Conservation (phyloP, 2,113 vertebrate genomes). For the Tenebrosternarchus preto region DNA sequence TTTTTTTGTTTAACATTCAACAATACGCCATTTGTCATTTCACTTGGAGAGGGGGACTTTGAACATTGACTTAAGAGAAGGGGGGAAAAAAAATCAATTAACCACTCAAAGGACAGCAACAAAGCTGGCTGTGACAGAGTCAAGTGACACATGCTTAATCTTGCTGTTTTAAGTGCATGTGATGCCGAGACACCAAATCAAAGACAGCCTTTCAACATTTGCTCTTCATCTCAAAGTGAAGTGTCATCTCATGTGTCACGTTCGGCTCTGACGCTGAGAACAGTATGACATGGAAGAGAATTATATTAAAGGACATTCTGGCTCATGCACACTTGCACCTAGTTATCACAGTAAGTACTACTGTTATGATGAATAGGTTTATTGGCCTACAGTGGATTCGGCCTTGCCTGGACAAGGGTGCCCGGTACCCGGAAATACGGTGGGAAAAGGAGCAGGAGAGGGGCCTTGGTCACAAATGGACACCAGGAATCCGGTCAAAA, state of each 20-base stretch:
- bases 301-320: conserved; percentile 71
- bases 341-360: too few species aligned
- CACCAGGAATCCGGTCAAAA: too few species aligned
- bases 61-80: conserved; percentile 39
- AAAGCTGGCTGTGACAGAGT: conserved; percentile 66
- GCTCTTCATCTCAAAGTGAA: conserved; percentile 68
- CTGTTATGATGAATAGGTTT: background rate
- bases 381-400: too few species aligned
- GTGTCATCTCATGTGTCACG: conserved; percentile 51
- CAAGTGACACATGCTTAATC: conserved; percentile 73
- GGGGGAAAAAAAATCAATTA: conserved; percentile 65
- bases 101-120: conserved; percentile 69
- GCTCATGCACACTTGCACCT: conserved; percentile 63
- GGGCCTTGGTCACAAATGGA: too few species aligned
- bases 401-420: too few species aligned
- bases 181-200: conserved; percentile 68
- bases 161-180: conserved; percentile 67
- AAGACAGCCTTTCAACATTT: conserved; percentile 69
- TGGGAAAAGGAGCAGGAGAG: too few species aligned
- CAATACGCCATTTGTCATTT: conserved; percentile 64
- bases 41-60: background rate
- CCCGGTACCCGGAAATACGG: too few species aligned
- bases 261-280: conserved; percentile 65
- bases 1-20: conserved; percentile 55
- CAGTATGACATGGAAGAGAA: conserved; percentile 67